phyloP scores from a whole-genome alignment of 2,888 invertebrate genomes.

The Melinopterus prodromus region DNA sequence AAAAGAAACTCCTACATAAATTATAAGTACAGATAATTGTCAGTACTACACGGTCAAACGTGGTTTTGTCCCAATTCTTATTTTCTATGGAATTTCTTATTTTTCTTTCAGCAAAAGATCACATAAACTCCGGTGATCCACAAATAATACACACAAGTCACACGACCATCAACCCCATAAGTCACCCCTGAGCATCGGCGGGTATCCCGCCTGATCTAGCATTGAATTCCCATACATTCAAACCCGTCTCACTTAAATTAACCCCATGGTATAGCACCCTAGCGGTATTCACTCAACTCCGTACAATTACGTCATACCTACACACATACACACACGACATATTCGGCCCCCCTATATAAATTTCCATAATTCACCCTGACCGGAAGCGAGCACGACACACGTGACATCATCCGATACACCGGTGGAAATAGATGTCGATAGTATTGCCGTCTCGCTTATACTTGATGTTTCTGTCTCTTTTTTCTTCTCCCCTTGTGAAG shows the following conservation, averaged over 20 bases:
- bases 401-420: slow-evolving; percentile 22
- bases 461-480: slow-evolving; percentile 8
- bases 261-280: neutral
- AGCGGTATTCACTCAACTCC: neutral
- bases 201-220: neutral
- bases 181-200: neutral
- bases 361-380: slow-evolving; percentile 30
- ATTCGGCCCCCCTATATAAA: slow-evolving; percentile 9
- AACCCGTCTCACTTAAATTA: neutral
- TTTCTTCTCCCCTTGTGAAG: slow-evolving; percentile 16
- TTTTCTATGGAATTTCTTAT: too few species aligned
- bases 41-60: too few species aligned
- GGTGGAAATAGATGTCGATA: slow-evolving; percentile 19
- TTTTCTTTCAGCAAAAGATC: neutral
- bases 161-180: neutral
- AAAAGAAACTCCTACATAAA: neutral
- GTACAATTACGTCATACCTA: neutral
- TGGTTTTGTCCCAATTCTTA: too few species aligned
- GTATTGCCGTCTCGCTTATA: slow-evolving; percentile 10
- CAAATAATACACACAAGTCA: neutral
- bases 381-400: slow-evolving; percentile 28
- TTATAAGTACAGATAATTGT: neutral
- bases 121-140: neutral
- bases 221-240: neutral
- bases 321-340: neutral